Conservation (phyloP, 30 jellyfish, hydroid and myxozoan genomes). For the Turritopsis rubra region DNA sequence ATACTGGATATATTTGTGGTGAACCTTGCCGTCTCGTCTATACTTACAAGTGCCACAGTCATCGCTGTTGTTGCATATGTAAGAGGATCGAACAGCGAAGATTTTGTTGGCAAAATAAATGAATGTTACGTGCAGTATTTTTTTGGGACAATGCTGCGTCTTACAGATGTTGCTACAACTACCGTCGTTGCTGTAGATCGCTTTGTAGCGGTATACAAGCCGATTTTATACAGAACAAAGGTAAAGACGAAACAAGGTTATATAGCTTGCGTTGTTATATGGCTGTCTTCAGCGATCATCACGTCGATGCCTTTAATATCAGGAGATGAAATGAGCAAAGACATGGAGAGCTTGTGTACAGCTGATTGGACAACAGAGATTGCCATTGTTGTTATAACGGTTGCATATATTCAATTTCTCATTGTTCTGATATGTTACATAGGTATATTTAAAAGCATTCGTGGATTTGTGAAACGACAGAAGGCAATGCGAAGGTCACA, state of each 20-base stretch:
- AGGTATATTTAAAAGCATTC: conserved; percentile 35
- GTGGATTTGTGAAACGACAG: conserved; percentile 47
- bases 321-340: conserved; percentile 32
- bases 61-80: conserved; percentile 50
- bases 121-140: conserved; percentile 51
- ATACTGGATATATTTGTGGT: conserved; percentile 53
- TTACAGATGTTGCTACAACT: conserved; percentile 65
- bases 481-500: conserved; percentile 73
- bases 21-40: conserved; percentile 43
- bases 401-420: conserved; percentile 66
- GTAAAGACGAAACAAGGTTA: conserved; percentile 42
- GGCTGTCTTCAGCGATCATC: conserved; percentile 24
- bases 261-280: conserved; percentile 22
- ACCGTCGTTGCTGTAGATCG: conserved; percentile 86
- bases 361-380: conserved; percentile 66
- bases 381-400: conserved; percentile 38
- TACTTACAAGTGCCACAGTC: conserved; percentile 44
- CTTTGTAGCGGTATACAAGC: conserved; percentile 64
- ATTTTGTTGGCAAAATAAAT: conserved; percentile 10
- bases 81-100: conserved; percentile 32
- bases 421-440: conserved; percentile 54
- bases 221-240: conserved; percentile 60
- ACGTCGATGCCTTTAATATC: conserved; percentile 57
- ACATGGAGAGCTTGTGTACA: conserved; percentile 47
- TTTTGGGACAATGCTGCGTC: conserved; percentile 71